Evolutionary conservation across 2,888 invertebrate species (phyloP).

Genomic region (Bedellia somnulentella): DNA sequence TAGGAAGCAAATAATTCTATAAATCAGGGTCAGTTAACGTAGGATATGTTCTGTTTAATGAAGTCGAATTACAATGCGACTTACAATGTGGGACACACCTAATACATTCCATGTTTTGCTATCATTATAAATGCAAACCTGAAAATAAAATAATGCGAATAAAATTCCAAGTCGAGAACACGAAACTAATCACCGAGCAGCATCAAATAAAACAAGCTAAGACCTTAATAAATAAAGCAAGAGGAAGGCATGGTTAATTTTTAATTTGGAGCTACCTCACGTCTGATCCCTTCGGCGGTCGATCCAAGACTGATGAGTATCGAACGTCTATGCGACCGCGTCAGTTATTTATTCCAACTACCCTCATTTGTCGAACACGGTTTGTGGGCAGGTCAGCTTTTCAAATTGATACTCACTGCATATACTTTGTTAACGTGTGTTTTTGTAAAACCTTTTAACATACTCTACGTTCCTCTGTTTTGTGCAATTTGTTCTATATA

Average conservation of each 20-base stretch:
- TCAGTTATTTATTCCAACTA: conserved; percentile 47
- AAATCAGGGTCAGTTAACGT: too few relatives aligned
- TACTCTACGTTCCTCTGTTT: neutral
- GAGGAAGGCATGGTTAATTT: conserved; percentile 29
- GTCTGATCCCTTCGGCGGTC: conserved; percentile 32
- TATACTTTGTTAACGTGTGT: too few relatives aligned
- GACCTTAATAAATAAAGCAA: conserved; percentile 4
- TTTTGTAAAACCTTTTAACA: too few relatives aligned
- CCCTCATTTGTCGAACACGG: conserved; percentile 40
- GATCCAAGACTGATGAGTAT: conserved; percentile 41
- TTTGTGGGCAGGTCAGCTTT: conserved; percentile 21
- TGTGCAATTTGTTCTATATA: neutral
- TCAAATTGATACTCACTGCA: conserved; percentile 50
- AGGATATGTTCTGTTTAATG: too few relatives aligned
- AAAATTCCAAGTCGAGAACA: too few relatives aligned
- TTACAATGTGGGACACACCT: too few relatives aligned
- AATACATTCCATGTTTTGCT: too few relatives aligned
- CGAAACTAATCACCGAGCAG: conserved; percentile 2
- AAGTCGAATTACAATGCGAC: too few relatives aligned
- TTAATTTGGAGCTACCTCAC: conserved; percentile 35
- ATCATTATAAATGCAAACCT: too few relatives aligned
- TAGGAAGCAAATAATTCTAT: too few relatives aligned
- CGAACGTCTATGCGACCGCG: conserved; percentile 30
- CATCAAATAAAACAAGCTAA: conserved; percentile 25
- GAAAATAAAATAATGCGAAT: too few relatives aligned